Base-by-base conservation (phyloP, 1,140 invertebrate genomes). In the Fopius arisanus region DNA sequence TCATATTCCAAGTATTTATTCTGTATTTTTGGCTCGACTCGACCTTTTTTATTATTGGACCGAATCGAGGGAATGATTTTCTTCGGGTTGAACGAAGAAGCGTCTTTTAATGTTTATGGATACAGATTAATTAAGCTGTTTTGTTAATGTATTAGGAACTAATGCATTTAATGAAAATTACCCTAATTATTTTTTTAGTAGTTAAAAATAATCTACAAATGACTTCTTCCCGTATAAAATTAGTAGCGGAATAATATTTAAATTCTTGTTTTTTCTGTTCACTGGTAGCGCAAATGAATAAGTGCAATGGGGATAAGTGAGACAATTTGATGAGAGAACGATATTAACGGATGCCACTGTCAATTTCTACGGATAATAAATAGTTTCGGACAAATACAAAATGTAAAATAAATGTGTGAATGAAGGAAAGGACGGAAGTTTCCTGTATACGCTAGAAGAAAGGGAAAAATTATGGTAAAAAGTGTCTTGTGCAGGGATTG, bases 401-500 rank as follows among this genome's bases (percentile, higher is more conserved):
- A 59, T 59, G 14, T n/a, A 10, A 59, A 59, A 59, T 59, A 43
- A 48, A 48, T 48, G 62, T 31, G 16, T 67, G 65, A 41, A 43
- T 33, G 48, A 67, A 29, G 23, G 33, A 75, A 67, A 62, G 29
- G 28, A 59, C 67, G 31, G 73, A 66, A 48, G 62, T 65, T 65
- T 65, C 62, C 26, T 65, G 28, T 33, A 12, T 6, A 29, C 14
- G 16, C n/a, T 70, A 29, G 12, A 70, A 31, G 43, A 31, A 62
- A 37, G 29, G 43, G n/a, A 65, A 65, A 31, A 65, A 65, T 19
- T 62, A 14, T 16, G 7, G n/a, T 14, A 33, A 31, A 19, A 65
- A 65, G 29, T 65, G 62, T 65, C 29, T 12, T 12, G 62, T 5
- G 43, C 33, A 21, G 21, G 7, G 10, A 2, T 23, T 26, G 3